Evolutionary conservation across 2,888 invertebrate species (phyloP).

Genomic region (Malthinus flaveolus): DNA sequence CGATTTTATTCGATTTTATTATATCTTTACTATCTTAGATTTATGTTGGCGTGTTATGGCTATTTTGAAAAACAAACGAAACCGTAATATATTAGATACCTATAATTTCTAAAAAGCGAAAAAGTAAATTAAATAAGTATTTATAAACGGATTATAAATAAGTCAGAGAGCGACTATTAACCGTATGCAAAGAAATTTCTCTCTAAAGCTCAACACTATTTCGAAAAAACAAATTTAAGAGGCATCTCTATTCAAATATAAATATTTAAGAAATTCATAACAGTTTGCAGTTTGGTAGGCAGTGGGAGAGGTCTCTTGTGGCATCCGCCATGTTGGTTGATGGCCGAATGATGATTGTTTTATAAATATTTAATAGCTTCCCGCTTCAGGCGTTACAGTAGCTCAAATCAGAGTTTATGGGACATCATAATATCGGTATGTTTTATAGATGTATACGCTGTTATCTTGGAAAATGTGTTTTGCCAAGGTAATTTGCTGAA

Average conservation of each 20-base stretch:
- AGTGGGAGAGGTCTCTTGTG: slow-evolving; percentile 45
- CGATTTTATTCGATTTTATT: no score
- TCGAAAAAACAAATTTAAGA: slow-evolving; percentile 54
- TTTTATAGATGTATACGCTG: slow-evolving; percentile 55
- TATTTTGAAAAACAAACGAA: no score
- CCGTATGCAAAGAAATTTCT: slow-evolving; percentile 1
- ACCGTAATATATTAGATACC: no score
- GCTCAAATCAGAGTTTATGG: slow-evolving; percentile 58
- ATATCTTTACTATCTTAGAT: no score
- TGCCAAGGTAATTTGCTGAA: slow-evolving; percentile 49
- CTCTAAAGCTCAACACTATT: slow-evolving; percentile 25
- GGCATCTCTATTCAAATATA: slow-evolving; percentile 57
- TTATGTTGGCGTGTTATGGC: no score
- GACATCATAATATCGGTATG: slow-evolving; percentile 56
- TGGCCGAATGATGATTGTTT: slow-evolving; percentile 59
- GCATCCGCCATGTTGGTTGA: slow-evolving; percentile 56
- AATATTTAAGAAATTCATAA: slow-evolving; percentile 57
- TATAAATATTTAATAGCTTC: slow-evolving; percentile 54
- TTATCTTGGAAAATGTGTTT: slow-evolving; percentile 44
- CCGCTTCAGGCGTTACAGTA: slow-evolving; percentile 46
- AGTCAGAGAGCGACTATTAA: background rate
- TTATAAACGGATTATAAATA: no score
- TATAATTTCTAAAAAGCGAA: no score
- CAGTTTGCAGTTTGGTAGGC: slow-evolving; percentile 52
- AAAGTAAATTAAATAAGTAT: no score